A percentile compares a stretch with the other conserved stretches of the same genome.
These are phyloP conservation scores for Homarus gammarus DNA, from an alignment of 2,888 invertebrate species.

Conservation along the genomic window DNA sequence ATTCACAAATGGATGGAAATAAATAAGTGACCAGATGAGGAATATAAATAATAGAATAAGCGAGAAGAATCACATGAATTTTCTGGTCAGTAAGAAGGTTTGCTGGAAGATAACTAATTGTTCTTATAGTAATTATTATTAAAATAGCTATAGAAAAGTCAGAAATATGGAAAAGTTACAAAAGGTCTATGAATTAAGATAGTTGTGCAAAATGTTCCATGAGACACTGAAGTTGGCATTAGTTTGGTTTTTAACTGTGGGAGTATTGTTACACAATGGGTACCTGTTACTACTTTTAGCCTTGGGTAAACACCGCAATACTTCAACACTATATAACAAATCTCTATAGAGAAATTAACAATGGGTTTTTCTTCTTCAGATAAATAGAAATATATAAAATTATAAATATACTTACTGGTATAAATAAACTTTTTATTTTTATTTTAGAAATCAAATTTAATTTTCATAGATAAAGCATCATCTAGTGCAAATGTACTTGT, in stretches of 20 bases:
- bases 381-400: no score
- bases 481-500: no score
- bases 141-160: neutral
- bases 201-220: neutral
- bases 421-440: no score
- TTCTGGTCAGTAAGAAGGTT: neutral
- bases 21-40: neutral
- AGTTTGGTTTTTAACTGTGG: neutral
- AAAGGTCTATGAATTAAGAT: neutral
- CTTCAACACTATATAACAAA: neutral
- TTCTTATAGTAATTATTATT: neutral
- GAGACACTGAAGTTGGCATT: neutral
- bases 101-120: neutral
- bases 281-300: neutral
- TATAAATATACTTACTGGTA: no score
- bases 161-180: neutral
- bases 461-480: no score
- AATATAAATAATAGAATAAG: neutral
- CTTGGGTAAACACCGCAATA: neutral
- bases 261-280: neutral
- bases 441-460: no score
- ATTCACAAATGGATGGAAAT: slow-evolving; percentile 9
- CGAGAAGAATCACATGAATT: neutral
- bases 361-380: no score
- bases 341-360: neutral